Percentiles rank a stretch among this genome's conserved stretches.
phyloP scores from a whole-genome alignment of 2,113 vertebrate species.

The Micronycteris hirsuta region DNA sequence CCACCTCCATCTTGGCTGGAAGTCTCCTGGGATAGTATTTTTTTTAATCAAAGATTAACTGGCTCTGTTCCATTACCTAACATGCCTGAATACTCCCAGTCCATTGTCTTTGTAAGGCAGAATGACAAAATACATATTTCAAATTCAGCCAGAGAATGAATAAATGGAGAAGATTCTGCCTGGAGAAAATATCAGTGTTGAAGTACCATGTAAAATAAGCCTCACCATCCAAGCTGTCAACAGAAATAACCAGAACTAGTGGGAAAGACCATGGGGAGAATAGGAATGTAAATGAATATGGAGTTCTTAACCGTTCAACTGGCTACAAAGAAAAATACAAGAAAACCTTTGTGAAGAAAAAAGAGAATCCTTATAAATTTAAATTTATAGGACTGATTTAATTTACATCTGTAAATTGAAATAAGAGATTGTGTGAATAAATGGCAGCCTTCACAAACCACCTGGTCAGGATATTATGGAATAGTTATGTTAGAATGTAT shows the following conservation, averaged over 20 bases:
- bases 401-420: background rate
- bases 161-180: background rate
- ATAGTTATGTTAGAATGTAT: background rate
- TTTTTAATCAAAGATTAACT: slow-evolving; percentile 34
- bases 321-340: background rate
- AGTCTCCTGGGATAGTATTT: background rate
- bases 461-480: background rate
- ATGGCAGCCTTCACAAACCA: background rate
- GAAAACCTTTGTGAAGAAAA: background rate
- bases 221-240: background rate
- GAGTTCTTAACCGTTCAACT: background rate
- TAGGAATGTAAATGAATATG: background rate
- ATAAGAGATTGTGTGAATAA: background rate
- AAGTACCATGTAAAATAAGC: background rate
- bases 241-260: background rate
- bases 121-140: slow-evolving; percentile 57
- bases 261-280: background rate
- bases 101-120: background rate
- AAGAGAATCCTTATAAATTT: background rate
- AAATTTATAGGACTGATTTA: background rate
- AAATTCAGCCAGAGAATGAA: slow-evolving; percentile 11
- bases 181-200: background rate
- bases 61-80: background rate
- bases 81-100: background rate
- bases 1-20: no score